phyloP scores from a whole-genome alignment of 2,888 invertebrate genomes.

The Parnassius glacialis region DNA sequence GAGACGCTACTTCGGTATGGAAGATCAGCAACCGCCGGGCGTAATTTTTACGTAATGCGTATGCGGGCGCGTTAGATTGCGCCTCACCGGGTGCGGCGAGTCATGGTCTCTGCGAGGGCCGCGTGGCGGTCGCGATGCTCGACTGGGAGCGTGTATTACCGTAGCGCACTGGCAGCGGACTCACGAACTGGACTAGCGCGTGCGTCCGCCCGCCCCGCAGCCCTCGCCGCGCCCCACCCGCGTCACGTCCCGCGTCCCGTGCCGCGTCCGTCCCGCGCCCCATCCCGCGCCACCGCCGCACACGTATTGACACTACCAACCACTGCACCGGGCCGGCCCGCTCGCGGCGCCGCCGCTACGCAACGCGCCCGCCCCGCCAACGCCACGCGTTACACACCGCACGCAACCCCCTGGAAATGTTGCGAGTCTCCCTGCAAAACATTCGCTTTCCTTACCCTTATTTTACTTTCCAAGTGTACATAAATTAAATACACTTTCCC shows the following conservation, averaged over 20 bases:
- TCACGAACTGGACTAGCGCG: conserved; percentile 40
- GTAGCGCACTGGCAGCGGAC: conserved; percentile 62
- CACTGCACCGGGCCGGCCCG: conserved; percentile 59
- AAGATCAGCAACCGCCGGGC: conserved; percentile 34
- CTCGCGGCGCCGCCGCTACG: conserved; percentile 41
- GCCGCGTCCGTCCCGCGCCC: conserved; percentile 39
- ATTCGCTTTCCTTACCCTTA: conserved; percentile 47
- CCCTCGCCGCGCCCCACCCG: conserved; percentile 35
- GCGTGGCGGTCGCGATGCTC: conserved; percentile 58
- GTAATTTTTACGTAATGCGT: conserved; percentile 64
- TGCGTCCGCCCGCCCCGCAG: conserved; percentile 45
- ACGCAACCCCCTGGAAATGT: conserved; percentile 42
- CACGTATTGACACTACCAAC: conserved; percentile 72
- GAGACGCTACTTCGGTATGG: conserved; percentile 48
- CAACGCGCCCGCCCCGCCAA: conserved; percentile 43
- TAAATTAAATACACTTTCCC: conserved; percentile 40
- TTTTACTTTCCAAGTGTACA: conserved; percentile 41
- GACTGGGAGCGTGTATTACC: conserved; percentile 58
- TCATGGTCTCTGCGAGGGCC: conserved; percentile 62
- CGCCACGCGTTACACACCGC: conserved; percentile 32
- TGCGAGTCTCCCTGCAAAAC: conserved; percentile 45
- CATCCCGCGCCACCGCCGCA: conserved; percentile 45
- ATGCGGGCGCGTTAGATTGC: conserved; percentile 55
- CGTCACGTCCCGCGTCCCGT: conserved; percentile 37
- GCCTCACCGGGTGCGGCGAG: conserved; percentile 68